phyloP scores from a whole-genome alignment of 2,797 vertebrate genomes.

The Spinibarbus caldwelli region DNA sequence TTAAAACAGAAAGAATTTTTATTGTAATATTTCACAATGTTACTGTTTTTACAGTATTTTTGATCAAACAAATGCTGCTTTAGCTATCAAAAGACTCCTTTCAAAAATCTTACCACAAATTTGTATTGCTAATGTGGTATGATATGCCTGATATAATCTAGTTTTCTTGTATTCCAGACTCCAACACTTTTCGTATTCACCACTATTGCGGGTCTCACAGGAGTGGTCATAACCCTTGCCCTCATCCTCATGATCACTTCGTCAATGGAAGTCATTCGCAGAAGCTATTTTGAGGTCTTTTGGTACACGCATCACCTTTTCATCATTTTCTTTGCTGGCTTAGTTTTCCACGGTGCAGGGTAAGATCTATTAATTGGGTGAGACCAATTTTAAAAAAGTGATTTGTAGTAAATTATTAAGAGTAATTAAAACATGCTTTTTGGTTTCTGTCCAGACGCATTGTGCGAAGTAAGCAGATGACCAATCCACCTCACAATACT shows the following conservation, averaged over 20 bases:
- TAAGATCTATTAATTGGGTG: constrained; percentile 65
- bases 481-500: constrained; percentile 59
- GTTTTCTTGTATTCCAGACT: constrained; percentile 71
- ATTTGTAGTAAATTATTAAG: not conserved
- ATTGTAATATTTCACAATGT: too few species aligned
- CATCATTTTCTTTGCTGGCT: constrained; percentile 86
- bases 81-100: not conserved
- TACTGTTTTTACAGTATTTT: too few species aligned
- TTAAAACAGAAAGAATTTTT: not conserved
- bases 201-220: constrained; percentile 87
- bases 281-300: constrained; percentile 93
- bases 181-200: constrained; percentile 83
- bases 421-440: not conserved
- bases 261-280: constrained; percentile 90
- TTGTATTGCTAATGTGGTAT: not conserved
- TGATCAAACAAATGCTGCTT: not conserved
- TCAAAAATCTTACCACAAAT: not conserved
- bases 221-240: constrained; percentile 87
- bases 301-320: constrained; percentile 95
- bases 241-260: constrained; percentile 94
- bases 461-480: constrained; percentile 77
- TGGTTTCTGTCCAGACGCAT: constrained; percentile 76
- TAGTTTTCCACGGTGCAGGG: constrained; percentile 88
- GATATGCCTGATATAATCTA: not conserved
- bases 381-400: not conserved